These are phyloP conservation scores for Mycalesis mineus DNA, from an alignment of 2,888 invertebrate genomes.

Conservation along the genomic window DNA sequence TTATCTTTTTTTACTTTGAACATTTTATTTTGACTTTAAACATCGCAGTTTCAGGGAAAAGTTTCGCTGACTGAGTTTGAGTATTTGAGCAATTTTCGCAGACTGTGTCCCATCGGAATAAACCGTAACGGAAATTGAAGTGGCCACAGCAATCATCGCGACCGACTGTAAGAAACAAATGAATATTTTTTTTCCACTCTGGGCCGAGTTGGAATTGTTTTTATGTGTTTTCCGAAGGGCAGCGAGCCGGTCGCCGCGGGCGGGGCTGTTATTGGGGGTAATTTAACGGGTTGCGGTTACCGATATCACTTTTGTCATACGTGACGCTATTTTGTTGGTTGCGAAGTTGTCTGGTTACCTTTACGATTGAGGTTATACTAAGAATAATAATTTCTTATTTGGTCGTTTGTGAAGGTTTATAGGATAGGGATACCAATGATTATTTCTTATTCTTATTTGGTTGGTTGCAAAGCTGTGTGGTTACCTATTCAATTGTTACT, in stretches of 20 bases:
- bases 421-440: too few relatives aligned
- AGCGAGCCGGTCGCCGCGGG: slow-evolving; percentile 42
- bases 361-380: too few relatives aligned
- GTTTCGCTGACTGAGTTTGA: background rate
- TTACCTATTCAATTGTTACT: too few relatives aligned
- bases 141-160: slow-evolving; percentile 53
- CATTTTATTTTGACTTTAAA: too few relatives aligned
- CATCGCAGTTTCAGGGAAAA: too few relatives aligned
- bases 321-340: slow-evolving; percentile 2
- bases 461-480: too few relatives aligned
- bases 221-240: slow-evolving; percentile 62
- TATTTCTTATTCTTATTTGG: too few relatives aligned
- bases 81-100: background rate
- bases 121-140: slow-evolving; percentile 54
- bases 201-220: slow-evolving; percentile 54
- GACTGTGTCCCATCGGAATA: slow-evolving; percentile 18
- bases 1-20: too few relatives aligned
- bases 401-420: too few relatives aligned
- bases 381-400: too few relatives aligned
- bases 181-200: slow-evolving; percentile 51
- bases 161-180: slow-evolving; percentile 70
- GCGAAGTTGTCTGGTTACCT: too few relatives aligned
- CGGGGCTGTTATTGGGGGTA: slow-evolving; percentile 45
- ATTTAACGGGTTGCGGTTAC: slow-evolving; percentile 43
- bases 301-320: slow-evolving; percentile 41